Percentiles rank a stretch among this genome's conserved stretches.
Evolutionary conservation across 2,797 vertebrate genomes (phyloP).

Genomic region (Craterocephalus amniculus): DNA sequence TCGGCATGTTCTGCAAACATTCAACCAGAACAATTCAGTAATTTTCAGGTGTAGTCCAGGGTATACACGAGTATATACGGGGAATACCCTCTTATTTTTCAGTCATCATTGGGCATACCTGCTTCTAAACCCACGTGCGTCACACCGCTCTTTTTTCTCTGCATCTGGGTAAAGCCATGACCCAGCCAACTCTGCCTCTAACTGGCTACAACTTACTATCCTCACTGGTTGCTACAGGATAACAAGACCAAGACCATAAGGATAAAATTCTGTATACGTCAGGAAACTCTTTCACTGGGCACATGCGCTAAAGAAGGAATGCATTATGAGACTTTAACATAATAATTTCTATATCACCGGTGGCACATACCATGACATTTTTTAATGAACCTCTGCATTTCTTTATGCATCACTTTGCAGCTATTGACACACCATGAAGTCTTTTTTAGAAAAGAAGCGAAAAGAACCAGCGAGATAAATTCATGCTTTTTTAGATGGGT

Average conservation of each 20-base stretch:
- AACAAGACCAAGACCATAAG: not conserved
- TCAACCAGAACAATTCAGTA: constrained; percentile 6
- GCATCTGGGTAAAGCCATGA: too few species aligned
- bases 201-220: too few species aligned
- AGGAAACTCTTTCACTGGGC: not conserved
- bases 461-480: constrained; percentile 13
- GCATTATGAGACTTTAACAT: constrained; percentile 12
- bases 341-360: constrained; percentile 16
- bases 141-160: too few species aligned
- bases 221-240: too few species aligned
- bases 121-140: too few species aligned
- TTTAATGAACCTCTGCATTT: constrained; percentile 26
- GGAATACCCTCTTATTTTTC: too few species aligned
- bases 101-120: too few species aligned
- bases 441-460: not conserved
- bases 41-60: too few species aligned
- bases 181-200: too few species aligned
- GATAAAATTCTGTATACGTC: not conserved
- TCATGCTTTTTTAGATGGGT: constrained; percentile 19
- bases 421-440: constrained; percentile 41
- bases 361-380: constrained; percentile 6
- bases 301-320: not conserved
- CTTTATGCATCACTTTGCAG: constrained; percentile 22
- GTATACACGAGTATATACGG: too few species aligned
- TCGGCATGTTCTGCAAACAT: constrained; percentile 93